These are phyloP conservation scores for Leucoraja ocellata DNA, from an alignment of 2,797 vertebrate genomes.

Conservation along the genomic window DNA sequence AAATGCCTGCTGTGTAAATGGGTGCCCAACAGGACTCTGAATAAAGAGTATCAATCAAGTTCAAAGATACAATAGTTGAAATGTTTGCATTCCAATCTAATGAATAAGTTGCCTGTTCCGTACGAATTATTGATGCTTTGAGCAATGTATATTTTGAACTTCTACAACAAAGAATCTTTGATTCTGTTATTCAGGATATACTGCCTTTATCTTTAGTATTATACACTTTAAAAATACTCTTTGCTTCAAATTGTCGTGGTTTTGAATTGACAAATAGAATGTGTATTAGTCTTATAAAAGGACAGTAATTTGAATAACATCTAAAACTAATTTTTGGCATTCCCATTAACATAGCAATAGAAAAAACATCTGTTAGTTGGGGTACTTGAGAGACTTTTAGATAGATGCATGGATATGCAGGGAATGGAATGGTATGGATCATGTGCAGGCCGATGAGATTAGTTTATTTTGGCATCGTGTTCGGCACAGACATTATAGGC, in stretches of 20 bases:
- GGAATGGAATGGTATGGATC: too few relatives aligned
- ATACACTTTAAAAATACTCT: background rate
- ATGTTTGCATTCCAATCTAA: conserved; percentile 3
- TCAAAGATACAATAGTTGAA: conserved; percentile 7
- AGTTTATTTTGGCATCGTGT: too few relatives aligned
- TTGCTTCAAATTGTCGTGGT: background rate
- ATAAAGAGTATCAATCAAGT: background rate
- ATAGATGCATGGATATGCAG: too few relatives aligned
- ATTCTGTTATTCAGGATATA: background rate
- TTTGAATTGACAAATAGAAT: background rate
- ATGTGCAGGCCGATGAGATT: too few relatives aligned
- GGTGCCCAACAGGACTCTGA: background rate
- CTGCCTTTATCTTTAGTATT: background rate
- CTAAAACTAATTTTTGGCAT: background rate
- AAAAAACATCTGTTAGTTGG: background rate
- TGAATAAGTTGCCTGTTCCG: conserved; percentile 7
- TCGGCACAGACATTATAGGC: too few relatives aligned
- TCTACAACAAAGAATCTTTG: background rate
- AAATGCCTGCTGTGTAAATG: background rate
- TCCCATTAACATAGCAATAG: background rate
- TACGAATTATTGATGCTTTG: background rate
- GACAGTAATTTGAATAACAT: background rate
- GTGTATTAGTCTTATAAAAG: background rate
- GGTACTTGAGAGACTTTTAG: too few relatives aligned
- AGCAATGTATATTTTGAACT: background rate